Evolutionary conservation across 1,140 invertebrate genomes (phyloP).

Genomic region (Melanaphis sacchari): DNA sequence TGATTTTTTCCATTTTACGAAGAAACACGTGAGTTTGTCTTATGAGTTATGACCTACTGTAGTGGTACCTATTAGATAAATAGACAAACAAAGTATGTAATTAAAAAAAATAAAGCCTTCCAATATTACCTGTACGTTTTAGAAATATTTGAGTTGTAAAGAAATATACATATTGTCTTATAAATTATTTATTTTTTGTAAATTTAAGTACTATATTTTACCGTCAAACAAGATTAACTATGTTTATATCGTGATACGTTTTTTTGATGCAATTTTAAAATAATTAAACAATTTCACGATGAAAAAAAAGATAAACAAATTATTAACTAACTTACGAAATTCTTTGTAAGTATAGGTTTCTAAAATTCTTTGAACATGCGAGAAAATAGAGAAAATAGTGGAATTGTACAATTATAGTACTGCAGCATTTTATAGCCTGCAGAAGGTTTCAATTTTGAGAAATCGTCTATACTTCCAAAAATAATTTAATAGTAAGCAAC

Average conservation of each 20-base stretch:
- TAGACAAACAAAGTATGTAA: neutral
- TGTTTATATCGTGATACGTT: neutral
- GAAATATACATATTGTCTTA: neutral
- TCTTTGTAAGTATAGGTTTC: neutral
- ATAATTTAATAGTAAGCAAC: neutral
- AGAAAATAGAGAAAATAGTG: neutral
- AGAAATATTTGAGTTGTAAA: neutral
- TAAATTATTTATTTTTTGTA: neutral
- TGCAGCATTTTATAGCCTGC: neutral
- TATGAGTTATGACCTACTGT: conserved; percentile 48
- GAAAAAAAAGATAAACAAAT: neutral
- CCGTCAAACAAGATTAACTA: neutral
- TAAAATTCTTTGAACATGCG: neutral
- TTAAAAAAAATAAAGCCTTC: conserved; percentile 35
- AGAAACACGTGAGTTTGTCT: conserved; percentile 24
- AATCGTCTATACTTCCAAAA: neutral
- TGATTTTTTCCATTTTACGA: neutral
- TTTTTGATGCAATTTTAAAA: neutral
- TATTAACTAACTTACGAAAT: neutral
- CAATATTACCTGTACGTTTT: neutral
- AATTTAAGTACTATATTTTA: neutral
- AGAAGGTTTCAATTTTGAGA: conserved; percentile 8
- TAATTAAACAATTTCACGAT: neutral
- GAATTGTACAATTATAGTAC: neutral
- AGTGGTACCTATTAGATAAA: conserved; percentile 9